These are phyloP conservation scores for Sakesphorus luctuosus DNA, from an alignment of 2,113 vertebrate genomes.

Conservation along the genomic window DNA sequence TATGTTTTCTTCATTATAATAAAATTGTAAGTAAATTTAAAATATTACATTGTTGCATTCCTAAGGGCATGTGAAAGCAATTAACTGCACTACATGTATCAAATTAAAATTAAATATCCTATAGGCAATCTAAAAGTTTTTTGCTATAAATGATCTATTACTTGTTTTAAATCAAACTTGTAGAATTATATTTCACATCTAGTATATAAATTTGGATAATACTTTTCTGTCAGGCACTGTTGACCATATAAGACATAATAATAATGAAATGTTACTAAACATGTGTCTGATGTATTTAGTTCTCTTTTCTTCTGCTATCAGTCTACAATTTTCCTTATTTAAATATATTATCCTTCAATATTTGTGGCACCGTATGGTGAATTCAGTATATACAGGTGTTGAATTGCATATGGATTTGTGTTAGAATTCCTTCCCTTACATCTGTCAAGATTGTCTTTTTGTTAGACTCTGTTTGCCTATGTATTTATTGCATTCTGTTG, in stretches of 20 bases:
- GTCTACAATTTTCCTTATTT: neutral
- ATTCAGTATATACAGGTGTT: neutral
- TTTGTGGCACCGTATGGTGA: neutral
- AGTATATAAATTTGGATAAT: neutral
- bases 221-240: neutral
- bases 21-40: neutral
- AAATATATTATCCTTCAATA: neutral
- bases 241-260: neutral
- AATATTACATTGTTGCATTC: neutral
- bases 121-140: neutral
- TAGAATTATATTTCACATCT: neutral
- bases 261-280: neutral
- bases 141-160: neutral
- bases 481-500: neutral
- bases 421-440: neutral
- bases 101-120: neutral
- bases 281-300: neutral
- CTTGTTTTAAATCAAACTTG: neutral
- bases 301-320: neutral
- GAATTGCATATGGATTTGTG: neutral
- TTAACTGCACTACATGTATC: neutral
- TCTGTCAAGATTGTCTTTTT: neutral
- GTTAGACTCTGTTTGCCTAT: neutral
- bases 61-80: neutral
- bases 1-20: neutral